These are phyloP conservation scores for Amphiprion ocellaris DNA, from an alignment of 2,113 vertebrate genomes.

Conservation along the genomic window DNA sequence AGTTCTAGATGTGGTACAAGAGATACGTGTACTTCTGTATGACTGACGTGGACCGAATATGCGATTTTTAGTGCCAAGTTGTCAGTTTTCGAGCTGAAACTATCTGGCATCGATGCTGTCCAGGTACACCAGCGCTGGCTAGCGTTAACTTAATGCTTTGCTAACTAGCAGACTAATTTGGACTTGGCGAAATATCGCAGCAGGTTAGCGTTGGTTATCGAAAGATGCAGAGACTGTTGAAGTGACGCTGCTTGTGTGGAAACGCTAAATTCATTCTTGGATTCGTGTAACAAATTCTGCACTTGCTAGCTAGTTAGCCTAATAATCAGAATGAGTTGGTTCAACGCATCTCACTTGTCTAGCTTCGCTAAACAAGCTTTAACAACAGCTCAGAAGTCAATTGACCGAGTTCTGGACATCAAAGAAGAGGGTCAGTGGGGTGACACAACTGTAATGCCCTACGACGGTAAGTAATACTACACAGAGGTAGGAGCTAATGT, in stretches of 20 bases:
- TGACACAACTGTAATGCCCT: slow-evolving; percentile 84
- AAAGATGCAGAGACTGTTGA: slow-evolving; percentile 8
- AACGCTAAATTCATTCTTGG: not conserved
- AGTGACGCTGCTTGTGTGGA: not conserved
- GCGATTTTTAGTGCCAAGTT: slow-evolving; percentile 9
- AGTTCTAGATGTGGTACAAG: not conserved
- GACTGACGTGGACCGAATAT: not conserved
- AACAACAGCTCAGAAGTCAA: slow-evolving; percentile 97
- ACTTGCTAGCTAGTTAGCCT: slow-evolving; percentile 31
- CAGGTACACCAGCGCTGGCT: slow-evolving; percentile 5
- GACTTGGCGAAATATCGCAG: not conserved
- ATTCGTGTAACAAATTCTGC: not conserved
- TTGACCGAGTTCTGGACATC: slow-evolving; percentile 97
- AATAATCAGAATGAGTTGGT: slow-evolving; percentile 92
- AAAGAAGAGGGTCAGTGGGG: slow-evolving; percentile 94
- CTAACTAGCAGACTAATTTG: slow-evolving; percentile 27
- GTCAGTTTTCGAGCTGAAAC: slow-evolving; percentile 32
- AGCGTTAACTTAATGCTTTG: slow-evolving; percentile 12
- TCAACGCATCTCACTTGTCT: slow-evolving; percentile 97
- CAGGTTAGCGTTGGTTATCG: not conserved
- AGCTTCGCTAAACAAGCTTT: slow-evolving; percentile 98
- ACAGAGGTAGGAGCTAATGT: not conserved
- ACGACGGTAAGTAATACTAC: slow-evolving; percentile 83
- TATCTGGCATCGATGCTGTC: slow-evolving; percentile 2
- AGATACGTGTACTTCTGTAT: not conserved